These are phyloP conservation scores for Artibeus lituratus DNA, from an alignment of 2,797 vertebrate species.

Conservation along the genomic window DNA sequence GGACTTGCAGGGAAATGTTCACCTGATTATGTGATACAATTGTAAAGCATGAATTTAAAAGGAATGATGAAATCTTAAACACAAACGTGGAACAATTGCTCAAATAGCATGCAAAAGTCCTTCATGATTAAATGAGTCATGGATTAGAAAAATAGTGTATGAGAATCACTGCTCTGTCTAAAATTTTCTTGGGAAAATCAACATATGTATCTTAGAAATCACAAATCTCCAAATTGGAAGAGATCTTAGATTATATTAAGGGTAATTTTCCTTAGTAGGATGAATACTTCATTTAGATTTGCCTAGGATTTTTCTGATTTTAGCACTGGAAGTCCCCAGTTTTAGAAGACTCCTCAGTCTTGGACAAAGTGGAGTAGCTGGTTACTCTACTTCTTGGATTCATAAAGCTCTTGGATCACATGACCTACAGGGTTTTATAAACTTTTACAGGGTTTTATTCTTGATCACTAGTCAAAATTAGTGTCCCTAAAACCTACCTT, in stretches of 20 bases:
- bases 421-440: background rate
- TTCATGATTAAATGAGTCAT: background rate
- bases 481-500: background rate
- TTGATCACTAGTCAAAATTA: background rate
- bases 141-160: background rate
- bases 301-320: constrained; percentile 16
- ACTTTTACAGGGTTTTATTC: background rate
- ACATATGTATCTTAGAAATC: constrained; percentile 8
- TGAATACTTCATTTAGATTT: background rate
- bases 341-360: background rate
- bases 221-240: background rate
- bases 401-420: background rate
- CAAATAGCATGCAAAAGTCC: background rate
- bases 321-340: background rate
- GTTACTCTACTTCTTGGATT: background rate
- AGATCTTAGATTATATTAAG: constrained; percentile 15
- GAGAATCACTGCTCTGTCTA: background rate
- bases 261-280: background rate
- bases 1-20: constrained; percentile 8
- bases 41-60: background rate
- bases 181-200: constrained; percentile 27
- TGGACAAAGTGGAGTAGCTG: background rate
- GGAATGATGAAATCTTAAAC: constrained; percentile 26
- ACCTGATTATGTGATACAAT: constrained; percentile 15
- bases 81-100: constrained; percentile 9